Conservation (phyloP, 2,797 vertebrate genomes). For the Silurus lanzhouensis region DNA sequence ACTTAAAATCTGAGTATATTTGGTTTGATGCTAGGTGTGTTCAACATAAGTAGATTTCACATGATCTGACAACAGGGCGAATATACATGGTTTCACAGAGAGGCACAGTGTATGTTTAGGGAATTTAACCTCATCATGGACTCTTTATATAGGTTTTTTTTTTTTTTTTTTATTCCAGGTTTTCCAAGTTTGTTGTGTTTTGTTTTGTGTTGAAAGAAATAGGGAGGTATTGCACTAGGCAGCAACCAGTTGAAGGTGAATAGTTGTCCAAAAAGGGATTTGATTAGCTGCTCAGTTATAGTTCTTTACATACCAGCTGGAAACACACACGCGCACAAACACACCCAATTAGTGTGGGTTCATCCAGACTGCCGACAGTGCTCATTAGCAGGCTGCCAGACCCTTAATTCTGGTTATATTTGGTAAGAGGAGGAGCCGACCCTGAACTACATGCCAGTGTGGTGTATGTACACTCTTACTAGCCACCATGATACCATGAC, state of each 20-base stretch:
- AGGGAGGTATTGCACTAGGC: neutral
- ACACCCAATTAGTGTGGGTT: constrained; percentile 30
- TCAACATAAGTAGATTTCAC: neutral
- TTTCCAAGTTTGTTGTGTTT: neutral
- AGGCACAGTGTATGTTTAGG: neutral
- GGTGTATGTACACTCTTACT: neutral
- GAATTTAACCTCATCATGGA: neutral
- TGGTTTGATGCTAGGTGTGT: neutral
- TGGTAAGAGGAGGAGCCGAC: constrained; percentile 26
- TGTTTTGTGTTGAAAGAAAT: neutral
- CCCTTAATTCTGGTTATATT: constrained; percentile 34
- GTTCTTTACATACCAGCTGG: neutral
- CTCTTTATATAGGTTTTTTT: neutral
- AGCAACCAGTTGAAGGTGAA: constrained; percentile 1
- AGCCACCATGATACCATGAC: neutral
- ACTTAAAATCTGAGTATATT: neutral
- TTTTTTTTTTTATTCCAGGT: too few relatives aligned
- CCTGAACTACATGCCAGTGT: neutral
- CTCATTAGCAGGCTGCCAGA: constrained; percentile 36
- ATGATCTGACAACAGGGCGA: neutral
- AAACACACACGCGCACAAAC: neutral
- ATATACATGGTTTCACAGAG: neutral
- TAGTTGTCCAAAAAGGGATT: neutral
- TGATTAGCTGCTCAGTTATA: neutral
- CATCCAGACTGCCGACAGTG: constrained; percentile 25